Evolutionary conservation across 1,140 invertebrate species (phyloP).

Genomic region (Anagrus nilaparvatae): DNA sequence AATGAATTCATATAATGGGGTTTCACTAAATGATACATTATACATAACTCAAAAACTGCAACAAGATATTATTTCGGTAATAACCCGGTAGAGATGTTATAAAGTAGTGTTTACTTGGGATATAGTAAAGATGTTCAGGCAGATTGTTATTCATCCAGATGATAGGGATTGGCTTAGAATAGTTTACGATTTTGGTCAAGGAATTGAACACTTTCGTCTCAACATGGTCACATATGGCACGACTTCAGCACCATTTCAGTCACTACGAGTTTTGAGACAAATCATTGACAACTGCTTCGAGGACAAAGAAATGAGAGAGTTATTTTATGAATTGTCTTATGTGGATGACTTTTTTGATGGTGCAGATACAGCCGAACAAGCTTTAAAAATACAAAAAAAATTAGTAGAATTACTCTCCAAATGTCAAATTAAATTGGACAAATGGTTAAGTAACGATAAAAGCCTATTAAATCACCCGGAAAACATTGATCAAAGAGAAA

Average conservation of each 20-base stretch:
- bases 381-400: constrained; percentile 3
- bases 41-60: constrained; percentile 36
- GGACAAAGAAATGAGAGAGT: constrained; percentile 16
- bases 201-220: not conserved
- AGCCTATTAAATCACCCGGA: constrained; percentile 10
- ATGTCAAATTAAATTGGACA: too few relatives aligned
- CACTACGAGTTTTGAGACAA: constrained; percentile 23
- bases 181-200: constrained; percentile 16
- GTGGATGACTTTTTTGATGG: constrained; percentile 26
- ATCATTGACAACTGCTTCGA: constrained; percentile 20
- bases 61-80: constrained; percentile 19
- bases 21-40: constrained; percentile 35
- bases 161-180: constrained; percentile 21
- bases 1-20: constrained; percentile 22
- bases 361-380: constrained; percentile 16
- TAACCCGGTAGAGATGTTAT: not conserved
- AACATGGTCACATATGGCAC: constrained; percentile 31
- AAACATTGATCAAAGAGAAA: constrained; percentile 5
- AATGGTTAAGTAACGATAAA: constrained; percentile 30
- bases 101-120: not conserved
- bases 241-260: constrained; percentile 25
- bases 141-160: constrained; percentile 19
- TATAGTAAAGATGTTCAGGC: constrained; percentile 26
- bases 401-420: constrained; percentile 18
- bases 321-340: constrained; percentile 18